Percentiles rank a stretch among this genome's conserved stretches.
Evolutionary conservation across 2,113 vertebrate species (phyloP).

Genomic region (Rhabdomys dilectus): DNA sequence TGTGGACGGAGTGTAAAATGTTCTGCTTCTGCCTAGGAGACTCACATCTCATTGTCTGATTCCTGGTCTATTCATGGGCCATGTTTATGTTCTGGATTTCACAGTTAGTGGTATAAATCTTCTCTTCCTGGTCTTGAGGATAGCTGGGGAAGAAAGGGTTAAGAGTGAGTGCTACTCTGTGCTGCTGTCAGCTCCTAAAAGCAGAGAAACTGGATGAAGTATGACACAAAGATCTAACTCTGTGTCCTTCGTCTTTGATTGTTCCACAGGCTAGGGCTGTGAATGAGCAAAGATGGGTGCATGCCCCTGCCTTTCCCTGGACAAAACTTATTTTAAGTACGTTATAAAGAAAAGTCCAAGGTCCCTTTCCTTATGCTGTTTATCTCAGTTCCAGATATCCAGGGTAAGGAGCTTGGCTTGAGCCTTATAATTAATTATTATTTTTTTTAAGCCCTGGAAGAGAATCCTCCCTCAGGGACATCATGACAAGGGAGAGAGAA

Average conservation of each 20-base stretch:
- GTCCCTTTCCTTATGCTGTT: not conserved
- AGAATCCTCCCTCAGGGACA: constrained; percentile 48
- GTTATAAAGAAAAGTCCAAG: constrained; percentile 34
- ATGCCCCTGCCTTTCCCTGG: not conserved
- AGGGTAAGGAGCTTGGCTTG: not conserved
- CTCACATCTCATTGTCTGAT: not conserved
- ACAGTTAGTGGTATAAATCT: not conserved
- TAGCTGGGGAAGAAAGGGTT: not conserved
- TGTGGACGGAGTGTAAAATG: not conserved
- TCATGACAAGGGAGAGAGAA: not conserved
- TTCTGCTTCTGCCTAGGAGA: not conserved
- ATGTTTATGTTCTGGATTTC: not conserved
- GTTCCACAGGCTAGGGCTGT: constrained; percentile 7
- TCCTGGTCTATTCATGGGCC: not conserved
- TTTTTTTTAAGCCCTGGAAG: constrained; percentile 11
- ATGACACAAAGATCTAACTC: not conserved
- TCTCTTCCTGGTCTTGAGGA: not conserved
- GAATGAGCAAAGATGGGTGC: not conserved
- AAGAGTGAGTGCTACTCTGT: not conserved
- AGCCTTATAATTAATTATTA: not conserved
- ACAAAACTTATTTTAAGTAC: not conserved
- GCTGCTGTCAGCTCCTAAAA: not conserved
- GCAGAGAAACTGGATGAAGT: not conserved
- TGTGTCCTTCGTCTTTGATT: accelerated
- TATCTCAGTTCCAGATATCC: not conserved